Evolutionary conservation across 2,113 vertebrate species (phyloP).

Genomic region (Ardeotis arabs): DNA sequence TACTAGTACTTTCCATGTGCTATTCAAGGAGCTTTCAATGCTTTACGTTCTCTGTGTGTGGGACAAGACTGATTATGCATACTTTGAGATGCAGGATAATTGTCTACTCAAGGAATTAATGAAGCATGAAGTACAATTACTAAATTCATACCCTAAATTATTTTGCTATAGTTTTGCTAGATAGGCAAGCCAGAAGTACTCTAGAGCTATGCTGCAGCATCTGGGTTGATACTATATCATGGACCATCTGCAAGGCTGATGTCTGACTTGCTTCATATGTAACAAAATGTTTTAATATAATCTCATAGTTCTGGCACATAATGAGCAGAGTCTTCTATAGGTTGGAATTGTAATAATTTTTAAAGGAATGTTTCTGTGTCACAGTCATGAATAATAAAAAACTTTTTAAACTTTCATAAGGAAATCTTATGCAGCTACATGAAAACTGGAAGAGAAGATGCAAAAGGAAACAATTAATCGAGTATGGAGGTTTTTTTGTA

Average conservation of each 20-base stretch:
- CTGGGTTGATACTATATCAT: background rate
- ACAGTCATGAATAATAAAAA: background rate
- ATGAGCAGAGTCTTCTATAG: background rate
- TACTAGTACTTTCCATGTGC: background rate
- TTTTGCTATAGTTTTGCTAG: background rate
- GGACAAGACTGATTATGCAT: background rate
- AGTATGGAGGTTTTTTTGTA: background rate
- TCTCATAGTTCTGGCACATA: background rate
- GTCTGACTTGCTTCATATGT: background rate
- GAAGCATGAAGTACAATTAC: slow-evolving; percentile 1
- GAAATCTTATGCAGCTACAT: background rate
- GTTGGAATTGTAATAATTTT: background rate
- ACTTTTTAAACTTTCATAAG: background rate
- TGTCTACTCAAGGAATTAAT: slow-evolving; percentile 1
- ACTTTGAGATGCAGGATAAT: background rate
- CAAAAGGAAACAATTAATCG: background rate
- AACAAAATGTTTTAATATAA: background rate
- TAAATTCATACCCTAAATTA: background rate
- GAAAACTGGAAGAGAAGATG: background rate
- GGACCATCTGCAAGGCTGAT: background rate
- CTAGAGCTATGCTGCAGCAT: background rate
- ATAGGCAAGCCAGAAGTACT: background rate
- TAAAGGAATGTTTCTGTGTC: background rate
- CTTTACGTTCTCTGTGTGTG: background rate
- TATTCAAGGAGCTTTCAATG: background rate